phyloP scores from a whole-genome alignment of 2,113 vertebrate species.

The Sturnira hondurensis region DNA sequence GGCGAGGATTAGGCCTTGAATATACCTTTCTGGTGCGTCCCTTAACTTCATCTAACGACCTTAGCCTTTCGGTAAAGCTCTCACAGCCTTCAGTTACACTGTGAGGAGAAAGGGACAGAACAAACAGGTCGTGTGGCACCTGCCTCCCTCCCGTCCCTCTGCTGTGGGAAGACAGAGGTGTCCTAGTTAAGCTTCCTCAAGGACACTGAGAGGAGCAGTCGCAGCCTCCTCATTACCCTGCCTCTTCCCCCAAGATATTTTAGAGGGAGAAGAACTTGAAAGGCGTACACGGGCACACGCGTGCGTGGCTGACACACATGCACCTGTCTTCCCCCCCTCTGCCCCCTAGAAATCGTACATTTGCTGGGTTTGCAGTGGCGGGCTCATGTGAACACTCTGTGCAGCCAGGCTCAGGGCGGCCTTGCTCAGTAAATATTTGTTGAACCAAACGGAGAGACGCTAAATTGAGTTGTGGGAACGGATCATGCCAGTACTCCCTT shows the following conservation, averaged over 20 bases:
- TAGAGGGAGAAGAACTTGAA: not conserved
- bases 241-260: not conserved
- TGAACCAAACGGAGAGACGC: not conserved
- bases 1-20: not conserved
- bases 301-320: not conserved
- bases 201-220: not conserved
- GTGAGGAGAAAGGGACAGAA: not conserved
- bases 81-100: not conserved
- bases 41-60: not conserved
- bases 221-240: too few relatives aligned
- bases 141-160: too few relatives aligned
- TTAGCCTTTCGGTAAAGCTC: not conserved
- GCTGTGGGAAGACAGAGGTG: too few relatives aligned
- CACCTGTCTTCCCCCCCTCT: not conserved
- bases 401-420: not conserved
- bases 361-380: not conserved
- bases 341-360: not conserved
- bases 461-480: not conserved
- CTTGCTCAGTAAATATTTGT: slow-evolving; percentile 35
- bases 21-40: not conserved
- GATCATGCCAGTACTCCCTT: not conserved
- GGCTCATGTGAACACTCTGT: not conserved
- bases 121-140: not conserved
- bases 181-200: not conserved
- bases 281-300: not conserved